A percentile compares a stretch with the other conserved stretches of the same genome.
Conservation (phyloP, 2,797 vertebrate species). For the Chrysolophus pictus region DNA sequence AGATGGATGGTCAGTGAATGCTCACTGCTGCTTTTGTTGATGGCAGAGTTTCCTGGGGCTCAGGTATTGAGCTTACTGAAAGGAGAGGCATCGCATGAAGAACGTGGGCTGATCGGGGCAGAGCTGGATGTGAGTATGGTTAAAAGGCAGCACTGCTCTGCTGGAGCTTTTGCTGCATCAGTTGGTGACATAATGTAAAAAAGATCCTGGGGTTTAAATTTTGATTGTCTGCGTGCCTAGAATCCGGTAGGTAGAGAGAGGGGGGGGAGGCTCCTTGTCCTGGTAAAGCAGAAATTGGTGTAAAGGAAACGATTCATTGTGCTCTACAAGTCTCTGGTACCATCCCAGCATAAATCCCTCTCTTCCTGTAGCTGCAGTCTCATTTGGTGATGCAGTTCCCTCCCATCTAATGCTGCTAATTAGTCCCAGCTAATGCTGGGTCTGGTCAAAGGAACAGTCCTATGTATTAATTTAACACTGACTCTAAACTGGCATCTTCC, state of each 20-base stretch:
- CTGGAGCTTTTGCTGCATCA: neutral
- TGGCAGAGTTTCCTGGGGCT: neutral
- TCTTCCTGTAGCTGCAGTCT: neutral
- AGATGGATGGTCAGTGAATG: neutral
- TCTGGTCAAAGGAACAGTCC: neutral
- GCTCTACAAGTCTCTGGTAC: neutral
- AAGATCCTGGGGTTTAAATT: neutral
- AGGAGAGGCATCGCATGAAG: too few relatives aligned
- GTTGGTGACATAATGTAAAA: neutral
- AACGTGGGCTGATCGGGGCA: too few relatives aligned
- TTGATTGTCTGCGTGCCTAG: neutral
- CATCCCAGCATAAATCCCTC: neutral
- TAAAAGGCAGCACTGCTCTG: neutral
- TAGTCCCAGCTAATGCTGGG: neutral
- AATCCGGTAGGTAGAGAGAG: neutral
- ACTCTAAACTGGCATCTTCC: neutral
- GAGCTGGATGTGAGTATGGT: neutral
- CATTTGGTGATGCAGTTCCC: neutral
- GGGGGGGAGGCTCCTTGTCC: neutral
- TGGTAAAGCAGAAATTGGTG: neutral
- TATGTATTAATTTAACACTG: neutral
- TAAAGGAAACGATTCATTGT: neutral
- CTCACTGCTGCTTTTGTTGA: neutral
- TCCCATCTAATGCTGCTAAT: neutral
- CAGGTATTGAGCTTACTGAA: neutral